phyloP scores from a whole-genome alignment of 2,797 vertebrate species.

The Pseudochirops cupreus region DNA sequence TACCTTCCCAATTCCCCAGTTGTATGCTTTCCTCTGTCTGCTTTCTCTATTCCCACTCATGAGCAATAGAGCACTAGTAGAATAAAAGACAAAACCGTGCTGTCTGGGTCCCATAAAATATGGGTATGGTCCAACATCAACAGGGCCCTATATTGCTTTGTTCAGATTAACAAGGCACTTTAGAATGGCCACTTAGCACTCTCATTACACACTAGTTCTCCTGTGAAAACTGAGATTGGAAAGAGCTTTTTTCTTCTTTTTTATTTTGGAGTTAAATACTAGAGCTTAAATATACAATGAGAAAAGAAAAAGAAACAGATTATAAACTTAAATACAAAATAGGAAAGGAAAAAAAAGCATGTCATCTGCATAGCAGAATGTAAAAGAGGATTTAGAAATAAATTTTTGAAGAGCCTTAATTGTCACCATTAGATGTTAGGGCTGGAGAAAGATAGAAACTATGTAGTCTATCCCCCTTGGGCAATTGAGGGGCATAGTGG shows the following conservation, averaged over 20 bases:
- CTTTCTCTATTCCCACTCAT: neutral
- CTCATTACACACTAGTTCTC: neutral
- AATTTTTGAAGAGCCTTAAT: neutral
- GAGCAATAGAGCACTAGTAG: neutral
- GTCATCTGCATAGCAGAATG: too few relatives aligned
- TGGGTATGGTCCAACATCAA: neutral
- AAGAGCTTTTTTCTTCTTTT: neutral
- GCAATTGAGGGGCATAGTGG: neutral
- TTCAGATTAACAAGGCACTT: neutral
- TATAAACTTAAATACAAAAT: too few relatives aligned
- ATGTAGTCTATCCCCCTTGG: slow-evolving; percentile 19
- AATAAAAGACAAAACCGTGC: neutral
- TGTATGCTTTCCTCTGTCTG: neutral
- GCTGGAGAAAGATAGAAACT: slow-evolving; percentile 38
- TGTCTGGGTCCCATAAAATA: neutral
- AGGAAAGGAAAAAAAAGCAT: too few relatives aligned
- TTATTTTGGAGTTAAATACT: too few relatives aligned
- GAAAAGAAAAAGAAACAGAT: too few relatives aligned
- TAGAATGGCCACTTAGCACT: neutral
- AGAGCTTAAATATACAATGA: too few relatives aligned
- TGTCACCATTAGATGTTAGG: slow-evolving; percentile 15
- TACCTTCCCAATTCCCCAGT: neutral
- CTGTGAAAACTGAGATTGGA: neutral
- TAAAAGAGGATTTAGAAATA: too few relatives aligned
- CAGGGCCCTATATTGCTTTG: neutral